Evolutionary conservation across 1,140 invertebrate species (phyloP).

Genomic region (Bathynomus jamesi): DNA sequence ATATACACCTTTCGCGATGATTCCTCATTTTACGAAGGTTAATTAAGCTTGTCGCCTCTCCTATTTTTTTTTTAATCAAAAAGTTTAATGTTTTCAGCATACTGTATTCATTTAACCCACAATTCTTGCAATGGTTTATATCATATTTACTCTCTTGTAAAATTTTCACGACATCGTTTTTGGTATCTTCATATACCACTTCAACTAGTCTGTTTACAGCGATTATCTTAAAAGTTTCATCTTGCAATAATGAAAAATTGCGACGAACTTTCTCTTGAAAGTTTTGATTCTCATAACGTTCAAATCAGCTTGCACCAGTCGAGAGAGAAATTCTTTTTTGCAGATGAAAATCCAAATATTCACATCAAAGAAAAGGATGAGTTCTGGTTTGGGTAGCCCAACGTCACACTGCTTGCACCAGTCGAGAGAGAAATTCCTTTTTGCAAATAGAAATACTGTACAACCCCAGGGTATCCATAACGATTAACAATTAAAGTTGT

Average conservation of each 20-base stretch:
- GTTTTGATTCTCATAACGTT: constrained; percentile 13
- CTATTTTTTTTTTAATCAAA: too few species aligned
- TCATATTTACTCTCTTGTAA: not conserved
- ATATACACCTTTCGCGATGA: too few species aligned
- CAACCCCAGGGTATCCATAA: too few species aligned
- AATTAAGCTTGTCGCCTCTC: too few species aligned
- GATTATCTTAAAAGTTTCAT: too few species aligned
- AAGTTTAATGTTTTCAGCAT: not conserved
- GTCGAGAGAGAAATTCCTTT: constrained; percentile 3
- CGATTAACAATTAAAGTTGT: too few species aligned
- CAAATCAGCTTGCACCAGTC: constrained; percentile 2
- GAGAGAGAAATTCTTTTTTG: not conserved
- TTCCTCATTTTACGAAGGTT: too few species aligned
- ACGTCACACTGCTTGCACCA: constrained; percentile 11
- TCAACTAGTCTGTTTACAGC: not conserved
- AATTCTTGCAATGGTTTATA: not conserved
- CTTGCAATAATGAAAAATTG: not conserved
- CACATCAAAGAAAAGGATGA: constrained; percentile 11
- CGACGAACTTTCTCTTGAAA: constrained; percentile 2
- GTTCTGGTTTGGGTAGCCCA: constrained; percentile 9
- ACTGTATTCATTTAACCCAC: not conserved
- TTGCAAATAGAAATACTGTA: too few species aligned
- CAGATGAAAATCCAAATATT: too few species aligned
- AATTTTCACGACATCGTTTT: not conserved
- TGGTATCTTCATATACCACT: not conserved